Evolutionary conservation across 2,113 vertebrate genomes (phyloP).

Genomic region (Mustelus asterias): DNA sequence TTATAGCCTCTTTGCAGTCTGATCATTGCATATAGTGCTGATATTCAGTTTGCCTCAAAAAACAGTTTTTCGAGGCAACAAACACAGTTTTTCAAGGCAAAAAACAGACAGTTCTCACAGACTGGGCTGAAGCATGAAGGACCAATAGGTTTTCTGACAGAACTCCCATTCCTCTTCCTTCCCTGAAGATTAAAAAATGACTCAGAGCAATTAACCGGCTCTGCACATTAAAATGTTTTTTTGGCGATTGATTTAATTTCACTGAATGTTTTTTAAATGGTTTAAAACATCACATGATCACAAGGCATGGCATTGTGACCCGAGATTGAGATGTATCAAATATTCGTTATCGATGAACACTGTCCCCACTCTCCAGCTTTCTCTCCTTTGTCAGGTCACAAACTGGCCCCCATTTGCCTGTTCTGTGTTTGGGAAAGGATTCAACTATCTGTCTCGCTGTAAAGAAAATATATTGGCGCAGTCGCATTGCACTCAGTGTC

Average conservation of each 20-base stretch:
- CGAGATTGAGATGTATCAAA: not conserved
- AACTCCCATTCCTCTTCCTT: not conserved
- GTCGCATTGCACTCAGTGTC: not conserved
- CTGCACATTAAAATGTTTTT: not conserved
- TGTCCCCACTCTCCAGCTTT: not conserved
- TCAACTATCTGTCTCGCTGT: not conserved
- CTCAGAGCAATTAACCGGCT: not conserved
- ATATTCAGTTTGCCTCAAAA: not conserved
- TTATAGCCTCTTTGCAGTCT: not conserved
- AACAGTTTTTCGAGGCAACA: no score
- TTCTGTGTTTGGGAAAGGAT: not conserved
- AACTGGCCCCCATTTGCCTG: not conserved
- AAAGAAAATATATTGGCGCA: not conserved
- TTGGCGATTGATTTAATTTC: not conserved
- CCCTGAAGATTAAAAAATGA: not conserved
- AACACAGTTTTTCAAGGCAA: no score
- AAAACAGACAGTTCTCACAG: not conserved
- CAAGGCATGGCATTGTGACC: not conserved
- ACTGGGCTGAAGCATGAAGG: not conserved
- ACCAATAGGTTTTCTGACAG: not conserved
- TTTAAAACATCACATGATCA: not conserved
- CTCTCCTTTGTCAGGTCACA: not conserved
- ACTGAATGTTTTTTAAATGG: not conserved
- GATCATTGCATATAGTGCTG: not conserved
- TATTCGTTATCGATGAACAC: not conserved